Percentiles rank a stretch among this genome's conserved stretches.
phyloP scores from a whole-genome alignment of 2,113 vertebrate genomes.

The Dolichallabes microphthalmus region DNA sequence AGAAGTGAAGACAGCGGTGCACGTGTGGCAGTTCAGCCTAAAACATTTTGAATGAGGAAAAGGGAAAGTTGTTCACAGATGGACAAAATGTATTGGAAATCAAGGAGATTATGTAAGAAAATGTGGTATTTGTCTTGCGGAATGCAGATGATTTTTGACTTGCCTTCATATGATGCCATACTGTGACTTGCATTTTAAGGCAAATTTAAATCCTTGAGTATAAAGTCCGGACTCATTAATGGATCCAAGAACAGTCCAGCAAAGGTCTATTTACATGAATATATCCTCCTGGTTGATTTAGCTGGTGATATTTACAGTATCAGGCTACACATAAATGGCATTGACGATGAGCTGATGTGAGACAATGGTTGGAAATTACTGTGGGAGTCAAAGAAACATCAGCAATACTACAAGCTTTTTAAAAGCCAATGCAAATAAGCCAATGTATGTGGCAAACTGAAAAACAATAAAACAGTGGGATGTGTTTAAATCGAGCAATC shows the following conservation, averaged over 20 bases:
- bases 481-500: background rate
- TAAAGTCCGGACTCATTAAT: background rate
- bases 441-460: background rate
- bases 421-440: constrained; percentile 11
- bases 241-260: too few relatives aligned
- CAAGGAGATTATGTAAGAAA: too few relatives aligned
- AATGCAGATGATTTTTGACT: too few relatives aligned
- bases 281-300: background rate
- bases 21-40: too few relatives aligned
- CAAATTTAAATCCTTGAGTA: background rate
- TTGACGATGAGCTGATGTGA: background rate
- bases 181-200: background rate
- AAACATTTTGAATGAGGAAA: too few relatives aligned
- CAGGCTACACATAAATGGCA: background rate
- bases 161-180: background rate
- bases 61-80: too few relatives aligned
- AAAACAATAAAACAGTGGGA: background rate
- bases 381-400: background rate
- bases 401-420: background rate
- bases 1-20: too few relatives aligned
- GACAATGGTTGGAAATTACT: background rate
- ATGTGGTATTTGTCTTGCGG: too few relatives aligned
- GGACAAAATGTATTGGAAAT: too few relatives aligned
- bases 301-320: background rate
- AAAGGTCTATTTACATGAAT: background rate